These are phyloP conservation scores for Trachythela sp. DNA, from an alignment of 64 coral and sea anemone genomes.

Conservation along the genomic window DNA sequence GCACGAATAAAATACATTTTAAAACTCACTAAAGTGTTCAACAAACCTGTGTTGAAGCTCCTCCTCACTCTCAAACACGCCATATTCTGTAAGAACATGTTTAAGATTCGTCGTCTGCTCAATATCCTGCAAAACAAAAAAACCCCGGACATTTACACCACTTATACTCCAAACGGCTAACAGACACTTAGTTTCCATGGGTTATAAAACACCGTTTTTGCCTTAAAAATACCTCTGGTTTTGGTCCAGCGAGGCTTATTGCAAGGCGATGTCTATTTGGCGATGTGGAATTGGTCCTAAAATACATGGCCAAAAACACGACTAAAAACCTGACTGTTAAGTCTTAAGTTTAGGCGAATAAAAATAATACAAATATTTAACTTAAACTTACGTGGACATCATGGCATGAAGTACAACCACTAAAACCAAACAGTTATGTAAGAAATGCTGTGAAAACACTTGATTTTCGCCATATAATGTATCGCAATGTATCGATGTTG, in stretches of 20 bases:
- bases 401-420: not conserved
- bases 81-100: constrained; percentile 78
- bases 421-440: not conserved
- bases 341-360: not conserved
- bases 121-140: constrained; percentile 52
- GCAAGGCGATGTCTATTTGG: constrained; percentile 63
- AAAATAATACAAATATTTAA: not conserved
- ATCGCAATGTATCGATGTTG: no score
- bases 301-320: not conserved
- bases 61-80: constrained; percentile 91
- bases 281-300: not conserved
- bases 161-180: not conserved
- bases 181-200: not conserved
- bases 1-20: no score
- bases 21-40: no score
- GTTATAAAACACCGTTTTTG: not conserved
- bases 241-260: constrained; percentile 81
- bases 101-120: constrained; percentile 64
- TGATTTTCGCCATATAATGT: not conserved
- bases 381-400: not conserved
- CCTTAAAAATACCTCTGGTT: constrained; percentile 49
- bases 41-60: constrained; percentile 90
- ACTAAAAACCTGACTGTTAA: not conserved
- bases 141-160: not conserved
- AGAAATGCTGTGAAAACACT: not conserved